Percentiles rank a stretch among this genome's conserved stretches.
Conservation (phyloP, 2,888 invertebrate genomes). For the Pycnomerus fuliginosus region DNA sequence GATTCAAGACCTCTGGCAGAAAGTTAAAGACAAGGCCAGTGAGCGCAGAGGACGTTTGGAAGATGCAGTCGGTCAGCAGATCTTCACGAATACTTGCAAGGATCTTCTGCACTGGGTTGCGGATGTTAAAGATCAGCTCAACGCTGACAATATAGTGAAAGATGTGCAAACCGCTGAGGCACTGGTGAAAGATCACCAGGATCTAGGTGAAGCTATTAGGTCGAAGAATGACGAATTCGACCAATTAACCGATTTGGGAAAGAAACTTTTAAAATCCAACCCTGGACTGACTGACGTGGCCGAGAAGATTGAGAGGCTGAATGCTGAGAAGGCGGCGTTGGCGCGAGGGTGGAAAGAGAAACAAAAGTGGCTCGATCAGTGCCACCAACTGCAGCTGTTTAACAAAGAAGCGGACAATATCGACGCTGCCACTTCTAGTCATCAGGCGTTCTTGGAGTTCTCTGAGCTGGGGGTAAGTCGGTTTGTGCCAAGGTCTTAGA, state of each 20-base stretch:
- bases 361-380: constrained; percentile 81
- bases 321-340: constrained; percentile 74
- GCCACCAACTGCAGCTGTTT: constrained; percentile 86
- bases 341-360: constrained; percentile 82
- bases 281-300: constrained; percentile 74
- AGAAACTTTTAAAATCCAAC: constrained; percentile 72
- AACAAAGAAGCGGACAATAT: constrained; percentile 97
- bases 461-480: constrained; percentile 76
- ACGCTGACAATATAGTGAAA: constrained; percentile 73
- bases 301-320: constrained; percentile 70
- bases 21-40: constrained; percentile 81
- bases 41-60: constrained; percentile 83
- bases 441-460: constrained; percentile 91
- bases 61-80: constrained; percentile 93
- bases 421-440: constrained; percentile 91
- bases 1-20: constrained; percentile 84
- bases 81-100: constrained; percentile 83
- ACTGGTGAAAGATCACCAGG: constrained; percentile 85
- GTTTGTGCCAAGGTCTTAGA: too few species aligned
- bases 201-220: constrained; percentile 86
- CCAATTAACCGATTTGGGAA: constrained; percentile 78
- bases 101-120: constrained; percentile 81
- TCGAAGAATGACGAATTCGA: constrained; percentile 88
- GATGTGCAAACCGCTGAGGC: constrained; percentile 93
- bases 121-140: constrained; percentile 74